Base-by-base conservation (phyloP, 2,113 vertebrate genomes). In the Cyphomyrus discorhynchus region DNA sequence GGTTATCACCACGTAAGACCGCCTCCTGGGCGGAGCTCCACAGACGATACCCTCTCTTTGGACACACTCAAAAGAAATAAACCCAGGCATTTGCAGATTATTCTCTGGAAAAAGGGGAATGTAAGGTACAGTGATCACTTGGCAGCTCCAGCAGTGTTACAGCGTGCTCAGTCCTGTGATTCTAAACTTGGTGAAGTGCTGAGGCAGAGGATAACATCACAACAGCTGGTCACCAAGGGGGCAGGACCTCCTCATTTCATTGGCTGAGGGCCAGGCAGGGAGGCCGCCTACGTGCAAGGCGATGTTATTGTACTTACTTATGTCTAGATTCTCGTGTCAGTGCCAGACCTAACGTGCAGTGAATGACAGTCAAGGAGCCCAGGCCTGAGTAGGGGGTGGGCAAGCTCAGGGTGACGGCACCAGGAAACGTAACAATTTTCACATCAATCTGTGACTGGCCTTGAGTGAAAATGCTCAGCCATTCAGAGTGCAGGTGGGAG, bases 281-380 rank as follows among this genome's bases (percentile, higher is more conserved):
- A 50, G 47, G 50, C n/a, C 10, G 7, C 46, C 46, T 47, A n/a
- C n/a, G 1, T 56, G 47, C 50, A 86, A 7, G 47, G n/a, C 15
- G 15, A 31, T 86, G 45, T 86, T 56, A 11, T 49, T 56, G 21
- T 66, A 84, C n/a, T 66, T 66, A 27, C 27, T 31, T 42, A 52
- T 82, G 27, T 49, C 27, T 31, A 24, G 39, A 35, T 85, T 70
- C 86, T 39, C 39, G 19, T 52, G 53, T 87, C 77, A 47, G 74
- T 87, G 77, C 83, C 77, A 84, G 85, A 90, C 77, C 62, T 84
- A 88, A 90, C 83, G 87, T 89, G 58, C 50, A 88, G 87, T 86
- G 89, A 91, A 87, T 89, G 82, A 62, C 80, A 91, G 77, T 62
- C 90, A 90, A 80, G 45, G 89, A 89, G 58, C 89, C 39, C 47